Conservation (phyloP, 2,888 invertebrate genomes). For the Vanessa cardui region DNA sequence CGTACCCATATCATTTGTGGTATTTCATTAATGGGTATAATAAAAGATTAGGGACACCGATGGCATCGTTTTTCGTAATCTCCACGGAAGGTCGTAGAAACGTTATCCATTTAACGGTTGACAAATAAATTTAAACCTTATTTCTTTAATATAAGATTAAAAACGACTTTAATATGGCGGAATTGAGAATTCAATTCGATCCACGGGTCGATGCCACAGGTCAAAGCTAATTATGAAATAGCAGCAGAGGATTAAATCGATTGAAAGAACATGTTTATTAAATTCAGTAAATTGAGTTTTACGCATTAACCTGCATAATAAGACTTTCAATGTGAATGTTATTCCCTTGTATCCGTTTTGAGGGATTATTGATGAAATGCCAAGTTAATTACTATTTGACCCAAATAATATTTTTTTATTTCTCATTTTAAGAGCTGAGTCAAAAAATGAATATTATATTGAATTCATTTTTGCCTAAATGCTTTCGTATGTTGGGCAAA, state of each 20-base stretch:
- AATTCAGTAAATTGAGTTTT: constrained; percentile 20
- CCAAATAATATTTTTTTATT: too few species aligned
- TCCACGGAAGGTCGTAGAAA: constrained; percentile 43
- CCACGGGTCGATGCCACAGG: constrained; percentile 34
- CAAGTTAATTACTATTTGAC: too few species aligned
- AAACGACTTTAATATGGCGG: constrained; percentile 9
- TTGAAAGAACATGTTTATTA: constrained; percentile 30
- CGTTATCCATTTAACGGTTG: constrained; percentile 36
- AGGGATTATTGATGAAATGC: neutral
- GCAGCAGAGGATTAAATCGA: constrained; percentile 29
- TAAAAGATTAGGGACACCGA: constrained; percentile 39
- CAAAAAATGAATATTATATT: too few species aligned
- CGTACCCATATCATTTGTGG: constrained; percentile 18
- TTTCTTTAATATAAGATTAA: constrained; percentile 14
- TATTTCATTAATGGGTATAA: constrained; percentile 32
- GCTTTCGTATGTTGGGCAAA: too few species aligned
- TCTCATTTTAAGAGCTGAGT: too few species aligned
- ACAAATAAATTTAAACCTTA: constrained; percentile 19
- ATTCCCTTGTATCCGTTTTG: neutral
- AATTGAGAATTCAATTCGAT: constrained; percentile 39
- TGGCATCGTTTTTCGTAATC: constrained; percentile 44
- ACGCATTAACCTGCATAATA: constrained; percentile 18
- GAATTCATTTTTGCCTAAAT: too few species aligned
- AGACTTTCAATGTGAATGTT: neutral
- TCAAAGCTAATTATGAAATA: constrained; percentile 38